Evolutionary conservation across 2,797 vertebrate genomes (phyloP).

Genomic region (Trachurus trachurus): DNA sequence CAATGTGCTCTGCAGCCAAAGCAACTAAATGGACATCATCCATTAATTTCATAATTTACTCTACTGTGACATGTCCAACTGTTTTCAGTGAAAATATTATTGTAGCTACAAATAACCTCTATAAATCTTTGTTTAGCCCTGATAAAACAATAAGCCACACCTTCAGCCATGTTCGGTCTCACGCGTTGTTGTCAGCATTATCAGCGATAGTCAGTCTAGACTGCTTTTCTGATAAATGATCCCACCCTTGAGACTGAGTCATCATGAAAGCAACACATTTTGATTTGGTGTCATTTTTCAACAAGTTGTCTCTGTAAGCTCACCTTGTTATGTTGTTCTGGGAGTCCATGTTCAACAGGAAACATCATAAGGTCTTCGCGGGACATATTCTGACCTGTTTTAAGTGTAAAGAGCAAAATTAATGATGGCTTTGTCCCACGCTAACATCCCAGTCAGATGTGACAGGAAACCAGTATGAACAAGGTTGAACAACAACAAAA

Average conservation of each 20-base stretch:
- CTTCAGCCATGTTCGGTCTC: neutral
- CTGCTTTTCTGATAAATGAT: conserved; percentile 2
- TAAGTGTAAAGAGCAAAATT: neutral
- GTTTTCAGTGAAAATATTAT: neutral
- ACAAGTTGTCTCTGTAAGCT: neutral
- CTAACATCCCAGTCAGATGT: neutral
- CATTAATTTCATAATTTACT: neutral
- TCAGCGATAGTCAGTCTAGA: conserved; percentile 1
- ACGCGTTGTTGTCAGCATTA: conserved; percentile 12
- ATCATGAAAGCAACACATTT: neutral
- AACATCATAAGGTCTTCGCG: neutral
- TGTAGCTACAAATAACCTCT: neutral
- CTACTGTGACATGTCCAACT: neutral
- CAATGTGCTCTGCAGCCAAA: neutral
- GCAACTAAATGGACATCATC: neutral
- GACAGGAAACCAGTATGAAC: neutral
- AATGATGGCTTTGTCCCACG: neutral
- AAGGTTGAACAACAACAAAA: neutral
- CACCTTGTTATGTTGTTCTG: neutral
- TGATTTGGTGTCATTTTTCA: neutral
- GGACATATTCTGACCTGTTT: neutral
- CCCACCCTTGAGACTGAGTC: neutral
- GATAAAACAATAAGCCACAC: neutral
- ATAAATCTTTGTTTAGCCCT: neutral
- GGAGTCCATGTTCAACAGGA: neutral